Percentiles rank a stretch among this genome's conserved stretches.
These are phyloP conservation scores for Diadophis punctatus DNA, from an alignment of 2,113 vertebrate genomes.

Conservation along the genomic window DNA sequence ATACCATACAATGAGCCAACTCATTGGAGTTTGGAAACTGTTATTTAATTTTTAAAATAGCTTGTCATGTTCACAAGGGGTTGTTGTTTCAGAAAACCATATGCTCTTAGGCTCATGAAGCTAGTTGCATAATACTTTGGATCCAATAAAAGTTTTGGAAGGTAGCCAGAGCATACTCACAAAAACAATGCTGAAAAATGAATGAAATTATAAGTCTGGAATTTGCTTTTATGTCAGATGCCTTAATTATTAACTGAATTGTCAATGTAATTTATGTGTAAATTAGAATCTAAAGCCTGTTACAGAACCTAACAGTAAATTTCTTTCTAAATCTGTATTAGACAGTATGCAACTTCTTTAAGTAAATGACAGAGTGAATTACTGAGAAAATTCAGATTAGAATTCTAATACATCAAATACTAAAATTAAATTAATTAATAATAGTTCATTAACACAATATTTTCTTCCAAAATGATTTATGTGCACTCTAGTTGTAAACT, in stretches of 20 bases:
- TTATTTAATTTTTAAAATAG: neutral
- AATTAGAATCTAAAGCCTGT: neutral
- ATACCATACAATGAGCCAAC: too few relatives aligned
- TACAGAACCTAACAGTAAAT: neutral
- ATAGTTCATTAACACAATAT: neutral
- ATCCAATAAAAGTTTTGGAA: neutral
- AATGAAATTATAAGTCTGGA: neutral
- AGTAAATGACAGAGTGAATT: neutral
- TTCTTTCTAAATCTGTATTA: neutral
- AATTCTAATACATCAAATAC: neutral
- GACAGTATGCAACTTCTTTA: neutral
- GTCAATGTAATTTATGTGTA: neutral
- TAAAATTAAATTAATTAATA: neutral
- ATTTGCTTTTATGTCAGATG: neutral
- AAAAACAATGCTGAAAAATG: neutral
- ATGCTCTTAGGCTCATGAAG: too few relatives aligned
- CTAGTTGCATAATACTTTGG: neutral
- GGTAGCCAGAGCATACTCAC: neutral
- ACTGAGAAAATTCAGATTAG: neutral
- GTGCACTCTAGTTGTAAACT: neutral
- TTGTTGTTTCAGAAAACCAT: neutral
- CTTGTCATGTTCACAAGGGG: neutral
- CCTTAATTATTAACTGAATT: neutral
- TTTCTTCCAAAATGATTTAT: neutral
- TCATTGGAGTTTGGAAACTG: neutral